Evolutionary conservation across 2,888 invertebrate species (phyloP).

Genomic region (Pristionchus fissidentatus): DNA sequence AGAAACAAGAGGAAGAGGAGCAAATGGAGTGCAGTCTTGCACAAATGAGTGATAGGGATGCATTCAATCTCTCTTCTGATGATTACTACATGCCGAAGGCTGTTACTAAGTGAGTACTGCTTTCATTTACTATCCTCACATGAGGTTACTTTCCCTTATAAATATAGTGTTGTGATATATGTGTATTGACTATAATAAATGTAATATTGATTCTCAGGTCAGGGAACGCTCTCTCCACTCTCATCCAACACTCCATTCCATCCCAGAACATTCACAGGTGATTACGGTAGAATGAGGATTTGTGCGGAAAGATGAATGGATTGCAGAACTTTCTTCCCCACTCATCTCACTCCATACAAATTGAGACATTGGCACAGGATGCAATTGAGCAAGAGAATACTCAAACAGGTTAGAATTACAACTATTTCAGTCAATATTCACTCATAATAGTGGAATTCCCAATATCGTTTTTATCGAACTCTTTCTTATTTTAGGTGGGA

Average conservation of each 20-base stretch:
- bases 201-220: constrained; percentile 38
- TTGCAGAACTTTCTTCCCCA: constrained; percentile 89
- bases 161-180: not conserved
- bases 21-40: constrained; percentile 72
- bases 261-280: constrained; percentile 91
- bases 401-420: constrained; percentile 38
- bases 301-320: not conserved
- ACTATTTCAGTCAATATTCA: not conserved
- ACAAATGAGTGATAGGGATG: constrained; percentile 81
- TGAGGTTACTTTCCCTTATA: too few species aligned
- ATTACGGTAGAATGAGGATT: constrained; percentile 5
- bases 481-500: constrained; percentile 49
- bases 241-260: constrained; percentile 94
- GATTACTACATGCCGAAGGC: constrained; percentile 94
- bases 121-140: not conserved
- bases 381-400: constrained; percentile 44
- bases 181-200: not conserved
- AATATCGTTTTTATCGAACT: not conserved
- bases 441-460: not conserved
- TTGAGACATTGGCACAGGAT: constrained; percentile 91
- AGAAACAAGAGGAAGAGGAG: constrained; percentile 75
- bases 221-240: constrained; percentile 52
- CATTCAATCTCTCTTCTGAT: constrained; percentile 97
- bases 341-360: constrained; percentile 88
- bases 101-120: constrained; percentile 76